Evolutionary conservation across 2,113 vertebrate species (phyloP).

Genomic region (Varanus salvator): DNA sequence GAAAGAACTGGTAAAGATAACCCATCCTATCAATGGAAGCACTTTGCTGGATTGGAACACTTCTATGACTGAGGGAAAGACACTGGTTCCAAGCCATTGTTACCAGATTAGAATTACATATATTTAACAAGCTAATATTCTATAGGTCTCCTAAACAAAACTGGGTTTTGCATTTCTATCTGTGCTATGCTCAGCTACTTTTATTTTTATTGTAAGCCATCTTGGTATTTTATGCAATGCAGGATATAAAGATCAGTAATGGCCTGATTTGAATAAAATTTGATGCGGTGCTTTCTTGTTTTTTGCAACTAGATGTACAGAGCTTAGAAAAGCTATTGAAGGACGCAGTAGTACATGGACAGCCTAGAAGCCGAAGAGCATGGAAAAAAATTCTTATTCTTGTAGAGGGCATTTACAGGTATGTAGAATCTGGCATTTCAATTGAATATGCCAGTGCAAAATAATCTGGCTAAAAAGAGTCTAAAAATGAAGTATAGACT

Average conservation of each 20-base stretch:
- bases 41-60: too few relatives aligned
- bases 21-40: too few relatives aligned
- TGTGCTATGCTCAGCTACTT: neutral
- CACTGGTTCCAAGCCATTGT: too few relatives aligned
- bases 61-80: too few relatives aligned
- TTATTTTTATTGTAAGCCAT: neutral
- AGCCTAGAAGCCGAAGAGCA: constrained; percentile 88
- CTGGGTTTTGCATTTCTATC: neutral
- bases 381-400: constrained; percentile 97
- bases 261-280: neutral
- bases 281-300: neutral
- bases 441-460: too few relatives aligned
- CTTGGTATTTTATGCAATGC: neutral
- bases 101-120: neutral
- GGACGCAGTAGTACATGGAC: constrained; percentile 88
- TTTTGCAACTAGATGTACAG: constrained; percentile 83
- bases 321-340: constrained; percentile 88
- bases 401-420: constrained; percentile 97
- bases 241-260: neutral
- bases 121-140: neutral
- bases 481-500: neutral
- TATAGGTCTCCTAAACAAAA: neutral
- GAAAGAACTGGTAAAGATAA: too few relatives aligned
- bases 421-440: constrained; percentile 21
- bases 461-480: neutral